Evolutionary conservation across 2,113 vertebrate species (phyloP), one percentile per base, ranked within the genome.

Genomic region (Raja brachyura): DNA sequence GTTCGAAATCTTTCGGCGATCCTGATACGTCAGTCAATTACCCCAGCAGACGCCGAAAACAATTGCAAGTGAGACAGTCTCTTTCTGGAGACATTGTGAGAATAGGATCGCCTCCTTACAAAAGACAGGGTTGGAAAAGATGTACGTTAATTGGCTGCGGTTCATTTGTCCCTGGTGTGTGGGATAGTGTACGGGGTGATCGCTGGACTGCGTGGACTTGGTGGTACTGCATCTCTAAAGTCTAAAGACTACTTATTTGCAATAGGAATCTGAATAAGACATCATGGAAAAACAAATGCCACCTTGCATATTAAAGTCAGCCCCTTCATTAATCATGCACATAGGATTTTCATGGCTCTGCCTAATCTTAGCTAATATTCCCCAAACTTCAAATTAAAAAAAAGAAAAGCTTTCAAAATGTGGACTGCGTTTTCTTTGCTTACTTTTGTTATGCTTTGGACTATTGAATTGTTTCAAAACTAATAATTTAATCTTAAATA

Each of bases 241-340:
- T 78, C 7, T 10, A 77, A 14, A 14, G 31, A 33, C 76, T 39
- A 11, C 76, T 33, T 78, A 33, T 39, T 39, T 33, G 14, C 33
- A 13, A 78, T 39, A 33, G 76, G n/a, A 39, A 33, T 78, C 76
- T 14, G 76, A n/a, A 39, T 33, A 33, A 10, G 76, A 78, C n/a
- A 78, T 31, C n/a, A 78, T 78, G 76, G n/a, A 78, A 78, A 78
- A 78, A 39, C n/a, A 78, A 78, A 78, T 78, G 76, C 13, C 76
- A 78, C 13, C 4, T 39, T 78, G 11, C 76, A n/a, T 14, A 39
- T 78, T 4, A 3, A 78, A 78, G 4, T 39, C n/a, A 31, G 31
- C 31, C 31, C n/a, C 31, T 78, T 33, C 16, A 33, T 16, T 78
- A 18, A 39, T 1, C 73, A 75, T 25, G 3, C 8, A 14, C 31